Percentiles rank a stretch among this genome's conserved stretches.
phyloP scores from a whole-genome alignment of 2,888 invertebrate species.

The Balanococcus diminutus region DNA sequence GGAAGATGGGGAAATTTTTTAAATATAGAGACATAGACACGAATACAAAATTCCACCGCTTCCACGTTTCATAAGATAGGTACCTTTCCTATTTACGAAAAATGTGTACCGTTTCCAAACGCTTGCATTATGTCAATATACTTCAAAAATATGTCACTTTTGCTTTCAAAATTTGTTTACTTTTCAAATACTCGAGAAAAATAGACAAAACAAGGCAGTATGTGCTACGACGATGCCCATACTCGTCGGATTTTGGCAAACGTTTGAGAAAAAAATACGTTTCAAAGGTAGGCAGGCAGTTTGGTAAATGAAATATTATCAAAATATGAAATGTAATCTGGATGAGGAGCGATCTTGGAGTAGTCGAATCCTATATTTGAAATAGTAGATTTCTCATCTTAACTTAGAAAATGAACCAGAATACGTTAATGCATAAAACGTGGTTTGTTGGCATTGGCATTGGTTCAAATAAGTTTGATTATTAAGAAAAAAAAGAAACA shows the following conservation, averaged over 20 bases:
- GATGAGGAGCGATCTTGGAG: neutral
- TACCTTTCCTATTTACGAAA: too few species aligned
- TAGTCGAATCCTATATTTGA: neutral
- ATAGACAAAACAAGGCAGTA: neutral
- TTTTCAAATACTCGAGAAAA: neutral
- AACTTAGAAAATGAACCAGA: neutral
- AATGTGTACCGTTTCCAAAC: neutral
- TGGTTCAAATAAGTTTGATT: slow-evolving; percentile 29
- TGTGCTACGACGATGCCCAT: neutral
- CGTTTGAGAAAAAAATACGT: neutral
- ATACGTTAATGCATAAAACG: slow-evolving; percentile 19
- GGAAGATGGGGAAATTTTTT: neutral
- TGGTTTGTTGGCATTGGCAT: slow-evolving; percentile 26
- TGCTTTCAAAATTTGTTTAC: neutral
- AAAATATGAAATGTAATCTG: neutral
- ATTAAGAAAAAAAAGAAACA: slow-evolving; percentile 4
- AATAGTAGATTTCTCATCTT: neutral
- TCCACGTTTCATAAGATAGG: too few species aligned
- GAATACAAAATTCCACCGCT: too few species aligned
- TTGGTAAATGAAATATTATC: neutral
- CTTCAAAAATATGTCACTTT: neutral
- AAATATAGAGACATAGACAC: too few species aligned
- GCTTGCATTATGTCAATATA: slow-evolving; percentile 6
- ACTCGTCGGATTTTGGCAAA: neutral
- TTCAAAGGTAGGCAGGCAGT: neutral